phyloP scores from a whole-genome alignment of 2,888 invertebrate species.

The Hypselothyrea guttata region DNA sequence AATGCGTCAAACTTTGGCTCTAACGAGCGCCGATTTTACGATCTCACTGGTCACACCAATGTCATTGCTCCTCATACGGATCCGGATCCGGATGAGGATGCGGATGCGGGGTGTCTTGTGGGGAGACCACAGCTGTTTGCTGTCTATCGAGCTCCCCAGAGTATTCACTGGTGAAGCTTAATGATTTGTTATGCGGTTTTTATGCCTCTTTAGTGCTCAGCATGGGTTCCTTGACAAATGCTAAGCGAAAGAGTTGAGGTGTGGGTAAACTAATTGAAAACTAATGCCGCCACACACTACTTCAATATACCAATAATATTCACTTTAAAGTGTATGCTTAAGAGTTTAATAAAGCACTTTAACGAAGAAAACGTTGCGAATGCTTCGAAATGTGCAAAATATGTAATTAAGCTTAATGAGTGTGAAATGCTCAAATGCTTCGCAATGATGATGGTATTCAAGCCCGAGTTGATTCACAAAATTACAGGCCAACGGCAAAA shows the following conservation, averaged over 20 bases:
- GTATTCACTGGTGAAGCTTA: slow-evolving; percentile 38
- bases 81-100: too few relatives aligned
- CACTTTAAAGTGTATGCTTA: too few relatives aligned
- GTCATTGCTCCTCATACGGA: too few relatives aligned
- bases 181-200: slow-evolving; percentile 64
- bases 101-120: too few relatives aligned
- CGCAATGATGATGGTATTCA: slow-evolving; percentile 14
- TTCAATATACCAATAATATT: not conserved
- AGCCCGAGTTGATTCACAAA: slow-evolving; percentile 36
- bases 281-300: not conserved
- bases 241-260: slow-evolving; percentile 4
- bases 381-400: slow-evolving; percentile 45
- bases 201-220: slow-evolving; percentile 28
- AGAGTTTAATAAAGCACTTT: not conserved
- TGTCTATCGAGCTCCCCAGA: slow-evolving; percentile 31
- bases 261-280: slow-evolving; percentile 9
- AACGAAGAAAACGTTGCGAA: slow-evolving; percentile 8
- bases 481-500: slow-evolving; percentile 40
- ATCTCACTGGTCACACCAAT: slow-evolving; percentile 35
- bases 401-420: slow-evolving; percentile 72
- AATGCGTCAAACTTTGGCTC: slow-evolving; percentile 70
- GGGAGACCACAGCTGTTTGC: slow-evolving; percentile 38
- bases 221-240: slow-evolving; percentile 12
- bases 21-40: slow-evolving; percentile 73
- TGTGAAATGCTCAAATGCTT: slow-evolving; percentile 59